Evolutionary conservation across 1,140 invertebrate genomes (phyloP).

Genomic region (Stegodyphus mimosarum): DNA sequence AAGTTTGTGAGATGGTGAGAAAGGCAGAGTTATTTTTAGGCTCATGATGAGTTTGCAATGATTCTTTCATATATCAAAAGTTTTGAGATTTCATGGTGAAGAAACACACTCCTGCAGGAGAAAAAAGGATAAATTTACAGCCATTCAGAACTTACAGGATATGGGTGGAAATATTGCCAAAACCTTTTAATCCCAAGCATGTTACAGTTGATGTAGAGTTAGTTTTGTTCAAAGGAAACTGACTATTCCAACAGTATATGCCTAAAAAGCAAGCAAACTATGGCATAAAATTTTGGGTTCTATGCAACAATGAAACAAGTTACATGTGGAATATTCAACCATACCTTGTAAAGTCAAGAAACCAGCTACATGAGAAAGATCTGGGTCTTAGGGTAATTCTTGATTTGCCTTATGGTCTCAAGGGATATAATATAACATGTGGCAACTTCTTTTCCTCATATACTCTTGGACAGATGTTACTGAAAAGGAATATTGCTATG

Average conservation of each 20-base stretch:
- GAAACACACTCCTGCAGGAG: too few species aligned
- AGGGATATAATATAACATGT: conserved; percentile 3
- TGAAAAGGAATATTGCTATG: conserved; percentile 9
- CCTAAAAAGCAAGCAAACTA: not conserved
- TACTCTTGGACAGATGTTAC: not conserved
- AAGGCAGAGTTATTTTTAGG: not conserved
- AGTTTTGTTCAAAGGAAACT: conserved; percentile 2
- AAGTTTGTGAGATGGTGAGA: not conserved
- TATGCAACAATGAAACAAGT: conserved; percentile 14
- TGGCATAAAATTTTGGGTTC: not conserved
- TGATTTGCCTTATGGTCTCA: conserved; percentile 4
- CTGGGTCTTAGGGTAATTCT: not conserved
- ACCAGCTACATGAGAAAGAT: not conserved
- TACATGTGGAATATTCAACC: conserved; percentile 4
- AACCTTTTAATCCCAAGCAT: not conserved
- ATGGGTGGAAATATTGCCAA: too few species aligned
- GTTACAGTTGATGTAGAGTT: not conserved
- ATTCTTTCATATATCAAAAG: too few species aligned
- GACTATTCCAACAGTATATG: not conserved
- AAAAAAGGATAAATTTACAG: too few species aligned
- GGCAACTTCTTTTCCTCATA: conserved; percentile 17
- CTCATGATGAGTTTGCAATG: too few species aligned
- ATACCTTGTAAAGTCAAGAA: conserved; percentile 1
- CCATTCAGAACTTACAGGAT: too few species aligned
- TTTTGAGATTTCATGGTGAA: too few species aligned